Evolutionary conservation across 2,888 invertebrate genomes (phyloP).

Genomic region (Osedax fenrisi): DNA sequence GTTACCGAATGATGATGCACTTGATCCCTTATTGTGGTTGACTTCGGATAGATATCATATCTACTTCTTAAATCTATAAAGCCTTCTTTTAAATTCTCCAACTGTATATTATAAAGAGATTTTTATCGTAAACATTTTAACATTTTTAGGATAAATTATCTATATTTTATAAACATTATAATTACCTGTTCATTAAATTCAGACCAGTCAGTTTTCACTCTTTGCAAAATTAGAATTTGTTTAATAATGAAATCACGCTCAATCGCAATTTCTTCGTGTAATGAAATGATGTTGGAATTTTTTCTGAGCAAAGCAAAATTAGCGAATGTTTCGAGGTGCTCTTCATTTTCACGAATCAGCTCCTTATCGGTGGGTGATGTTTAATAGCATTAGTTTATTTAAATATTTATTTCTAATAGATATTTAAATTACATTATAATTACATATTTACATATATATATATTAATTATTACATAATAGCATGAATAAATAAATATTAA

Average conservation of each 20-base stretch:
- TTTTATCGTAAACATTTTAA: too few species aligned
- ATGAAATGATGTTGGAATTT: neutral
- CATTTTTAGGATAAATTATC: too few species aligned
- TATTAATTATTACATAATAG: too few species aligned
- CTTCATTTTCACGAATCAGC: neutral
- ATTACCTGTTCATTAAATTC: neutral
- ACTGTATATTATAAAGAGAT: neutral
- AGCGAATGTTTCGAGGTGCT: neutral
- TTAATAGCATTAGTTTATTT: too few species aligned
- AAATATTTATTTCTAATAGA: too few species aligned
- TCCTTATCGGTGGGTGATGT: too few species aligned
- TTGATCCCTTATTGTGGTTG: too few species aligned
- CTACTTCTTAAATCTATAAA: neutral
- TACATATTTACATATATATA: too few species aligned
- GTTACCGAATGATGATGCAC: too few species aligned
- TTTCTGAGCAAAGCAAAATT: neutral
- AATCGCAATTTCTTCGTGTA: neutral
- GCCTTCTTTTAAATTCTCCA: neutral
- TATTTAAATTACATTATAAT: too few species aligned
- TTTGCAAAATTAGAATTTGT: neutral
- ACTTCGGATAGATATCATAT: too few species aligned
- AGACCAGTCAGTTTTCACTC: neutral
- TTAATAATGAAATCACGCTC: neutral
- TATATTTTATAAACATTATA: neutral
- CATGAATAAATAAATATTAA: too few species aligned